Conservation (phyloP, 2,113 vertebrate genomes). For the Kryptolebias marmoratus region DNA sequence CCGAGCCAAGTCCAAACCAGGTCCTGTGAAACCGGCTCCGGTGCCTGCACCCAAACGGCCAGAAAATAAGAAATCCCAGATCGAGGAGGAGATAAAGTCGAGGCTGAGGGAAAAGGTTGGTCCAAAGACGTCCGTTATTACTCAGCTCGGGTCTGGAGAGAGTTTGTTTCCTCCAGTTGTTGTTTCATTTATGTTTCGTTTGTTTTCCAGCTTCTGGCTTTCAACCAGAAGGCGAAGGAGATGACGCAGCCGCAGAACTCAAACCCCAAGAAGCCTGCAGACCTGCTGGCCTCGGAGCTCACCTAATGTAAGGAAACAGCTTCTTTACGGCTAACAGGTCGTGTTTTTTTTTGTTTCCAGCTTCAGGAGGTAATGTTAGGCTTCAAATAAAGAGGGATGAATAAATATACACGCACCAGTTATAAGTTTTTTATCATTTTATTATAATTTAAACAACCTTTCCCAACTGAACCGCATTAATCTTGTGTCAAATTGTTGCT, state of each 20-base stretch:
- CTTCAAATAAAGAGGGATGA: too few species aligned
- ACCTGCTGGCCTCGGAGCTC: neutral
- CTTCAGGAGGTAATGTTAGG: neutral
- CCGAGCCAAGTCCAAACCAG: too few species aligned
- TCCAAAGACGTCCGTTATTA: neutral
- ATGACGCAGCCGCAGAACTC: neutral
- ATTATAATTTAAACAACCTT: too few species aligned
- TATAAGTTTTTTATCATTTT: too few species aligned
- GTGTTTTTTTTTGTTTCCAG: neutral
- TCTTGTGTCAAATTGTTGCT: too few species aligned
- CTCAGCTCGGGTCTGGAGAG: too few species aligned
- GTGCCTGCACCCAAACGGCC: too few species aligned
- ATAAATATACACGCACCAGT: too few species aligned
- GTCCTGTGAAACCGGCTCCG: too few species aligned
- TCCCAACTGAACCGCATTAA: too few species aligned
- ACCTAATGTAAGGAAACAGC: conserved; percentile 24
- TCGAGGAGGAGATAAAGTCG: conserved; percentile 55
- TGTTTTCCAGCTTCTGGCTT: conserved; percentile 48
- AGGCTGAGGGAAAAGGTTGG: conserved; percentile 66
- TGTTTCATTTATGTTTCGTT: neutral
- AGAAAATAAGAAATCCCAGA: neutral
- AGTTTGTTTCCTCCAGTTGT: too few species aligned
- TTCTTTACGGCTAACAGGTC: too few species aligned
- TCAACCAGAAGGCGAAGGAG: conserved; percentile 57
- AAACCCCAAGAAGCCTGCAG: neutral